Conservation (phyloP, 2,888 invertebrate species). For the Corythucha ciliata region DNA sequence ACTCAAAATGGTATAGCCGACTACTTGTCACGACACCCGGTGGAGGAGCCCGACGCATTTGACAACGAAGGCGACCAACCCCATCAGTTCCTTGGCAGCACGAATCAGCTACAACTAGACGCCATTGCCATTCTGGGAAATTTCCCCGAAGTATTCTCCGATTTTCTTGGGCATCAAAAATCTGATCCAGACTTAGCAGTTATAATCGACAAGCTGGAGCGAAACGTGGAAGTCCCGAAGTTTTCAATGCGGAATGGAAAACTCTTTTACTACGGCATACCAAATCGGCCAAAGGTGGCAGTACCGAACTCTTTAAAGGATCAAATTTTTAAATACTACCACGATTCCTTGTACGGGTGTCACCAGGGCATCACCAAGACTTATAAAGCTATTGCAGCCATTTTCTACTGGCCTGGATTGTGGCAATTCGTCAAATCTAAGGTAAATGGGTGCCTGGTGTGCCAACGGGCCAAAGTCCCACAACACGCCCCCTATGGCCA, state of each 20-base stretch:
- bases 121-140: not conserved
- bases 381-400: not conserved
- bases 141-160: constrained; percentile 16
- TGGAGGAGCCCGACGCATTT: no score
- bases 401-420: constrained; percentile 9
- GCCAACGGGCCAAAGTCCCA: not conserved
- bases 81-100: no score
- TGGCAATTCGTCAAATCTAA: constrained; percentile 1
- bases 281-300: not conserved
- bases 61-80: no score
- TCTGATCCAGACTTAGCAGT: not conserved
- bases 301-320: not conserved
- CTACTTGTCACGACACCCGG: no score
- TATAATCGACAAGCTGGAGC: not conserved
- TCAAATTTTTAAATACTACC: constrained; percentile 8
- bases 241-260: not conserved
- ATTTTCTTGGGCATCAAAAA: constrained; percentile 2
- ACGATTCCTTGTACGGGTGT: not conserved
- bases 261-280: not conserved
- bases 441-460: not conserved
- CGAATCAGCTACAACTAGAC: no score
- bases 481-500: constrained; percentile 9
- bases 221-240: not conserved
- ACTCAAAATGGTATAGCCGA: no score
- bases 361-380: not conserved